Conservation (phyloP, 2,113 vertebrate species). For the Thermophis baileyi region DNA sequence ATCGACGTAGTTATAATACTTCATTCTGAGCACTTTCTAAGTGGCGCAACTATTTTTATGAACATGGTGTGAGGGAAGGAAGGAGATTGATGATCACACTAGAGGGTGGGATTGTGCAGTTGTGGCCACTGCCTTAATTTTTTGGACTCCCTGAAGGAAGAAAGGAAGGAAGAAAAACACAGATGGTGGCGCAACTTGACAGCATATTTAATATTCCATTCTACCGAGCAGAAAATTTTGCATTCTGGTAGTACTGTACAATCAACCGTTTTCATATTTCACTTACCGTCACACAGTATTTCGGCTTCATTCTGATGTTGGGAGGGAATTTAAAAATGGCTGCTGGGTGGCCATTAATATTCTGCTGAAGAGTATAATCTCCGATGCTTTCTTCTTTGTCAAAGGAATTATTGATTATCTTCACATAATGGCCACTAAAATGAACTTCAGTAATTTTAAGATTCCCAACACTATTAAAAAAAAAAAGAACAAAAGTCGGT, state of each 20-base stretch:
- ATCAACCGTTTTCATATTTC: background rate
- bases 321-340: constrained; percentile 52
- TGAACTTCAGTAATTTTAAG: constrained; percentile 60
- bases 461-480: constrained; percentile 57
- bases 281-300: constrained; percentile 54
- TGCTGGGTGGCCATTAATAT: constrained; percentile 40
- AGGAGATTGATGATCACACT: background rate
- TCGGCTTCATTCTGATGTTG: constrained; percentile 38
- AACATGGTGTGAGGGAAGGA: background rate
- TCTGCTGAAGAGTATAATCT: constrained; percentile 59
- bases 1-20: background rate
- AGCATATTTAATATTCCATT: background rate
- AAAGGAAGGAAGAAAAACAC: background rate
- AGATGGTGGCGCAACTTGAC: background rate
- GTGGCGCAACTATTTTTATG: background rate
- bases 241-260: background rate
- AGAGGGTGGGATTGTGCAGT: background rate
- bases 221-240: background rate
- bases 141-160: background rate
- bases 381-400: constrained; percentile 61
- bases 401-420: constrained; percentile 50
- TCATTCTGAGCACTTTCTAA: background rate
- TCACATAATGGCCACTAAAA: constrained; percentile 49
- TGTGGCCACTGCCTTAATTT: background rate
- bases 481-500: background rate